Base-by-base conservation (phyloP, 2,797 vertebrate species). In the Huso huso region DNA sequence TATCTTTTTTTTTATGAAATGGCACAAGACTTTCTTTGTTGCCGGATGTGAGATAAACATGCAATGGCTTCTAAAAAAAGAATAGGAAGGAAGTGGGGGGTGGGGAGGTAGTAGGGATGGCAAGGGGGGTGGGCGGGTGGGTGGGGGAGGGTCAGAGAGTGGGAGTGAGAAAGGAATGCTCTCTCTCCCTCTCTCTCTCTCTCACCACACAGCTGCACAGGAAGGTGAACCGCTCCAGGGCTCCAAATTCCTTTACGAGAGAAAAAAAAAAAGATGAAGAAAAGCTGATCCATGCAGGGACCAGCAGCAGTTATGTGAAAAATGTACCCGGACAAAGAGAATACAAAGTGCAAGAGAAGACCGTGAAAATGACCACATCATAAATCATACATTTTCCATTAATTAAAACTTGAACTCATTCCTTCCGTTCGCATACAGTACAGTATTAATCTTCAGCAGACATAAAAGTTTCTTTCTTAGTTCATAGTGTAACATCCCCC, bases 71-170 rank as follows among this genome's bases (percentile, higher is more conserved):
- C 94, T 97, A 98, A 95, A 96, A 95, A 95, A 93, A 96, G 93
- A 85, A 86, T 88, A 95, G 95, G 95, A 97, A 99, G 95, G 95
- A 98, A 97, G 92, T 91, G 88, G 92, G 94, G 89, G 93, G 91
- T 89, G 91, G 86, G 84, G 88, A 85, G 83, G 86, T 83, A 86
- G 83, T 65, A 86, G 89, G 90, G 83, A 80, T 84, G 84, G 84
- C 87, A 86, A 85, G 57, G 68, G 86, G 83, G 84, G 86, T 86
- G 48, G 51, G 49, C 48, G 53, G 63, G 66, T 64, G 64, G 67
- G 71, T 64, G 85, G 82, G 82, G 82, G 76, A 61, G 53, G 5
- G 64, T 51, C 55, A 50, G 76, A 81, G 87, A 90, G 90, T 90
- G 88, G 90, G 91, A 92, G 91, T 91, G 90, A 80, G 83, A 93